phyloP scores from a whole-genome alignment of 1,140 invertebrate genomes.

The Brachionus plicatilis region DNA sequence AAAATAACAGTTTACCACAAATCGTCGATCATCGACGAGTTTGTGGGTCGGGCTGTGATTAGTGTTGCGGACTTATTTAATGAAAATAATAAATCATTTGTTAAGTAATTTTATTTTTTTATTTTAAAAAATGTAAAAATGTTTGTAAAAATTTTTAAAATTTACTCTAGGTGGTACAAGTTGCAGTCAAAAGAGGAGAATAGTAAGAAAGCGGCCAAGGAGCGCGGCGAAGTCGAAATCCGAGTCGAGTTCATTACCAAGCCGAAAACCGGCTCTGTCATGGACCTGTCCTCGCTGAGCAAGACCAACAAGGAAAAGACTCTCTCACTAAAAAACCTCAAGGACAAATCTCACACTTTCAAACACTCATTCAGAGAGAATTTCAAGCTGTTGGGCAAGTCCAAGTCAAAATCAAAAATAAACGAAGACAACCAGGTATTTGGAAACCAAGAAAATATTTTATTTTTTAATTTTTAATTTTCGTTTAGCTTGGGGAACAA shows the following conservation, averaged over 20 bases:
- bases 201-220: conserved; percentile 25
- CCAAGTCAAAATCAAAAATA: conserved; percentile 11
- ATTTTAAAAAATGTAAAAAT: neutral
- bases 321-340: conserved; percentile 15
- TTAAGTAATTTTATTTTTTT: conserved; percentile 24
- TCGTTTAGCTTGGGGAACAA: conserved; percentile 7
- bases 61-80: conserved; percentile 10
- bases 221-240: conserved; percentile 28
- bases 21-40: conserved; percentile 38
- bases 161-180: conserved; percentile 12
- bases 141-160: conserved; percentile 17
- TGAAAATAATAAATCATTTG: conserved; percentile 39
- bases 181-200: conserved; percentile 21
- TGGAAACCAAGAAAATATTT: neutral
- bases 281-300: conserved; percentile 14
- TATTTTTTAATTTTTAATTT: neutral
- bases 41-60: conserved; percentile 9
- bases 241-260: conserved; percentile 12
- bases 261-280: conserved; percentile 10
- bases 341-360: conserved; percentile 8
- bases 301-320: conserved; percentile 29
- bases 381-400: neutral
- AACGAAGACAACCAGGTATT: conserved; percentile 26
- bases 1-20: conserved; percentile 40
- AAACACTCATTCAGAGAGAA: conserved; percentile 33